Evolutionary conservation across 2,113 vertebrate genomes (phyloP).

Genomic region (Spea multiplicata): DNA sequence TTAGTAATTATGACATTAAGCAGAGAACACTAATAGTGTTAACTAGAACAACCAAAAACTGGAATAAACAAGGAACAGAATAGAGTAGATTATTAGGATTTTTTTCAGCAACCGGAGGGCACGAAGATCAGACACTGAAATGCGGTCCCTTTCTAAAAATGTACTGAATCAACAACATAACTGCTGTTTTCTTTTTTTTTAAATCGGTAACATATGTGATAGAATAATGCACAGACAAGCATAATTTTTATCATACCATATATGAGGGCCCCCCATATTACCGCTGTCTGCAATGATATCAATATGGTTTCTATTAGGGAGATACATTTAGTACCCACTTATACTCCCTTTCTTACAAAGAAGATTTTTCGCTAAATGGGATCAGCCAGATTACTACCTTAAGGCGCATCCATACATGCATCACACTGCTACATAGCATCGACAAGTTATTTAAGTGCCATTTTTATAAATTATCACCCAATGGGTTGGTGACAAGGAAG

Average conservation of each 20-base stretch:
- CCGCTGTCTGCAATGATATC: neutral
- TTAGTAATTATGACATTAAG: too few species aligned
- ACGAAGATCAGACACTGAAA: too few species aligned
- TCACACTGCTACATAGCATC: slow-evolving; percentile 20
- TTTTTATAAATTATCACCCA: slow-evolving; percentile 10
- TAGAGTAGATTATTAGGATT: too few species aligned
- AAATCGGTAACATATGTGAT: slow-evolving; percentile 33
- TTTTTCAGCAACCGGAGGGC: too few species aligned
- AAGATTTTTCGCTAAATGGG: neutral
- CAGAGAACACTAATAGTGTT: too few species aligned
- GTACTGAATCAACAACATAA: too few species aligned
- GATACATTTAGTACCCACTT: slow-evolving; percentile 7
- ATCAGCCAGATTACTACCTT: slow-evolving; percentile 13
- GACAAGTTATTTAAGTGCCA: slow-evolving; percentile 21
- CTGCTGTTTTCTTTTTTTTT: neutral
- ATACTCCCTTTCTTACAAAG: slow-evolving; percentile 18
- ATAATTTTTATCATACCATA: slow-evolving; percentile 25
- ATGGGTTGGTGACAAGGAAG: too few species aligned
- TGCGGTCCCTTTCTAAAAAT: too few species aligned
- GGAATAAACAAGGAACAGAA: too few species aligned
- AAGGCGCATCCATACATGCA: neutral
- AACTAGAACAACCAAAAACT: too few species aligned
- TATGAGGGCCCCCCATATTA: slow-evolving; percentile 13
- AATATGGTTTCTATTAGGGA: slow-evolving; percentile 26
- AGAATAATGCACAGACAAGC: slow-evolving; percentile 8